Base-by-base conservation (phyloP, 2,888 invertebrate genomes). In the Atrina japonica region DNA sequence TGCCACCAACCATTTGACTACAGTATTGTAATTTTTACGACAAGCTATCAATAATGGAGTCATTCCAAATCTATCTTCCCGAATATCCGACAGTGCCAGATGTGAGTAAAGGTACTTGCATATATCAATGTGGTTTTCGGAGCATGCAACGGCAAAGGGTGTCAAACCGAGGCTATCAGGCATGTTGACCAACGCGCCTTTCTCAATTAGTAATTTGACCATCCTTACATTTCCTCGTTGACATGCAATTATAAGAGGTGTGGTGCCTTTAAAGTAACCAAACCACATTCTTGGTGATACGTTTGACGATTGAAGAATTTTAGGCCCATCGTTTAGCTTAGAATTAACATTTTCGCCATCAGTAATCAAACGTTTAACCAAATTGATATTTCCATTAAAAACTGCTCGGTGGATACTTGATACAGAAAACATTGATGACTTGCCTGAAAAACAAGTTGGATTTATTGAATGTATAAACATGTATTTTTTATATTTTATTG, bases 31-130 rank as follows among this genome's bases (percentile, higher is more conserved):
- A 41, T 70, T 70, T 9, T 64, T 59, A 1, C 73, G 30, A 43
- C 71, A 47, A 18, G 87, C 85, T 30, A 85, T 53, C 64, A 84
- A 80, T 7, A 87, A 70, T 16, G 87, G 84, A 7, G 83, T 80
- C 45, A 79, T 80, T 7, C 81, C 77, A 61, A 78, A 50, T 18
- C 41, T 80, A n/a, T 70, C 71, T 1, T 83, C 82, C 52, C 64
- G 61, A n/a, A 76, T 60, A 64, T 84, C 77, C 40, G 77, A 71
- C 66, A 83, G 70, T 2, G 83, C 83, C 11, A 80, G 78, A 56
- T 71, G 50, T 18, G 68, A 52, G 18, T 80, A 40, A 23, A 86
- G 58, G 23, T 77, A 30, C 18, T 61, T 30, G 52, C 71, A 72
- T 9, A 60, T 52, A 27, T 45, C 30, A 18, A 67, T 47, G 27